Evolutionary conservation across 2,113 vertebrate genomes (phyloP), one percentile per base, ranked within the genome.

Genomic region (Ceyx melanurus): DNA sequence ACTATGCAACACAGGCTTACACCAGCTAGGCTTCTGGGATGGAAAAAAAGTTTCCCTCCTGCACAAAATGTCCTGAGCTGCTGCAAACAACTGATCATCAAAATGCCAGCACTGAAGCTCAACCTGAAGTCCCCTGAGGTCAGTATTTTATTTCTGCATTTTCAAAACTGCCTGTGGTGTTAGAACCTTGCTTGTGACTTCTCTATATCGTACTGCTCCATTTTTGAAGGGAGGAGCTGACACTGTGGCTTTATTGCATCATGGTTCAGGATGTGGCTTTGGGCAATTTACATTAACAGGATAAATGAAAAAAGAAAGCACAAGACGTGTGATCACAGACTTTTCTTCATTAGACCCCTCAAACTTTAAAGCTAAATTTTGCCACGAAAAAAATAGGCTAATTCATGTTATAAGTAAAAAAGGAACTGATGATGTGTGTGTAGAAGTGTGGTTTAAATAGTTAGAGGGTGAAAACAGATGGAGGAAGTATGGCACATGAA

Each of bases 191-290:
- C 46, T 75, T 29, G 29, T 2, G 6, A 31, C 26, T 79, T 4
- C 56, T 40, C 28, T 13, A 11, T 31, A 17, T 18, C 45, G 28
- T 21, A 45, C 33, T 8, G 68, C 71, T 77, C 66, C 17, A 2
- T 57, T 82, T 87, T 3, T 45, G 10, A 71, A 85, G 71, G 14
- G 11, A 66, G 88, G n/a, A 61, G 71, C 62, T 13, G 31, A 29
- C 43, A 19, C 13, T 0, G 17, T 64, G 81, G 37, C 51, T 88
- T 82, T 67, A 58, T 87, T 92, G 89, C 84, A 60, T 51, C 64
- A 56, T 4, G 9, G 31, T 20, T 37, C 94, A 95, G 89, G 94
- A 95, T 92, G 91, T 94, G 89, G 94, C 84, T 94, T 82, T 46
- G 31, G 16, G 75, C 10, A n/a, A 58, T 12, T 48, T 23, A 61